Percentiles rank a stretch among this genome's conserved stretches.
These are phyloP conservation scores for Ceraclea dissimilis DNA, from an alignment of 2,888 invertebrate species.

Conservation along the genomic window DNA sequence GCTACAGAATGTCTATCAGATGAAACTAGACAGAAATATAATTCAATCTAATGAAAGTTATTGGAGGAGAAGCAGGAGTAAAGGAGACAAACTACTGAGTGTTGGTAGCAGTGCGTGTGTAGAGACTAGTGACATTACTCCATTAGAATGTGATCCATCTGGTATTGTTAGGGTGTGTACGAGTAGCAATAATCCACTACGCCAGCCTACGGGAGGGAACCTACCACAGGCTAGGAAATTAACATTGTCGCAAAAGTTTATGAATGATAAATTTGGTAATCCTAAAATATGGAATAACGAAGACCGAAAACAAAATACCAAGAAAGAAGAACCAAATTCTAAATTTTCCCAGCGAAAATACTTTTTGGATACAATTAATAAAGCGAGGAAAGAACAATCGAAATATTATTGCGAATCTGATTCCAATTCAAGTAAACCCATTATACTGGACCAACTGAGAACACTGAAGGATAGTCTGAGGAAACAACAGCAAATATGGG, in stretches of 20 bases:
- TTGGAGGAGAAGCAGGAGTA: constrained; percentile 36
- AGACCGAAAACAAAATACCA: not conserved
- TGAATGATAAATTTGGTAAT: constrained; percentile 48
- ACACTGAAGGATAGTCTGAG: constrained; percentile 40
- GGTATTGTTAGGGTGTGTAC: constrained; percentile 39
- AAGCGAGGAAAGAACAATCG: constrained; percentile 20
- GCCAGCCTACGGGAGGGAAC: not conserved
- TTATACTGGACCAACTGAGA: constrained; percentile 35
- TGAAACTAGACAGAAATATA: constrained; percentile 36
- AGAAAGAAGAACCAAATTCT: constrained; percentile 13
- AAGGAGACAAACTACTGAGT: constrained; percentile 42
- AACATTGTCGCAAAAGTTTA: constrained; percentile 47
- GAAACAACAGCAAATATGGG: constrained; percentile 49
- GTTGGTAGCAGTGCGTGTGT: constrained; percentile 35
- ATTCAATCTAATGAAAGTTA: constrained; percentile 44
- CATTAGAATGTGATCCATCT: constrained; percentile 47
- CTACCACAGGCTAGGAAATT: constrained; percentile 19
- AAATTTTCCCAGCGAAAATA: constrained; percentile 20
- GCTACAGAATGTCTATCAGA: constrained; percentile 35
- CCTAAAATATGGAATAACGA: constrained; percentile 38
- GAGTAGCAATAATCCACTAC: constrained; percentile 27
- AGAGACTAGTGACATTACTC: constrained; percentile 43
- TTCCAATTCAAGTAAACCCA: constrained; percentile 21
- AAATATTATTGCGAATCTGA: constrained; percentile 22
- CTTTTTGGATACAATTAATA: constrained; percentile 20